A percentile compares a stretch with the other conserved stretches of the same genome.
phyloP scores from a whole-genome alignment of 2,888 invertebrate species.

The Athetis lepigone region DNA sequence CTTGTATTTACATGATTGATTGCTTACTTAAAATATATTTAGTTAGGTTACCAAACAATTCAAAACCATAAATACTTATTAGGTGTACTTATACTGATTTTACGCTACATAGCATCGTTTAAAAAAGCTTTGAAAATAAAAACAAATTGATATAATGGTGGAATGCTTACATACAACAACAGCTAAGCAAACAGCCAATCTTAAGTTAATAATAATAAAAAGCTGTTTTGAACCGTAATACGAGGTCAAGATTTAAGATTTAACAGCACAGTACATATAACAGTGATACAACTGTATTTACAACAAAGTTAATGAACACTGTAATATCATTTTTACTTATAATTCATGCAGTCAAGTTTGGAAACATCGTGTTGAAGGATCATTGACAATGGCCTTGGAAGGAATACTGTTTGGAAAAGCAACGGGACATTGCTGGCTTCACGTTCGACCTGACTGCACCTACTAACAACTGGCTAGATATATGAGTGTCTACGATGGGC shows the following conservation, averaged over 20 bases:
- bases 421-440: conserved; percentile 24
- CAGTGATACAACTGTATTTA: conserved; percentile 82
- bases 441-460: conserved; percentile 72
- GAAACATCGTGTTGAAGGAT: conserved; percentile 32
- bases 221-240: conserved; percentile 42
- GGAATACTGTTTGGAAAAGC: conserved; percentile 1
- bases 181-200: conserved; percentile 69
- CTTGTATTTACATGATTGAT: conserved; percentile 89
- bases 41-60: conserved; percentile 80
- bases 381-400: conserved; percentile 17
- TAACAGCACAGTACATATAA: conserved; percentile 65
- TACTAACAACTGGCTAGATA: conserved; percentile 73
- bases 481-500: conserved; percentile 59
- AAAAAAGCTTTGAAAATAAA: conserved; percentile 73
- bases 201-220: conserved; percentile 32
- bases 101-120: conserved; percentile 70
- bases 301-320: conserved; percentile 79
- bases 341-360: conserved; percentile 77
- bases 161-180: conserved; percentile 85
- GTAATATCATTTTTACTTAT: conserved; percentile 79
- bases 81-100: conserved; percentile 84
- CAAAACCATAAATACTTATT: conserved; percentile 81
- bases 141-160: conserved; percentile 72
- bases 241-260: conserved; percentile 35
- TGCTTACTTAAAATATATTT: conserved; percentile 84